Evolutionary conservation across 1,140 invertebrate species (phyloP), one percentile per base, ranked within the genome.

Genomic region (Pinna nobilis): DNA sequence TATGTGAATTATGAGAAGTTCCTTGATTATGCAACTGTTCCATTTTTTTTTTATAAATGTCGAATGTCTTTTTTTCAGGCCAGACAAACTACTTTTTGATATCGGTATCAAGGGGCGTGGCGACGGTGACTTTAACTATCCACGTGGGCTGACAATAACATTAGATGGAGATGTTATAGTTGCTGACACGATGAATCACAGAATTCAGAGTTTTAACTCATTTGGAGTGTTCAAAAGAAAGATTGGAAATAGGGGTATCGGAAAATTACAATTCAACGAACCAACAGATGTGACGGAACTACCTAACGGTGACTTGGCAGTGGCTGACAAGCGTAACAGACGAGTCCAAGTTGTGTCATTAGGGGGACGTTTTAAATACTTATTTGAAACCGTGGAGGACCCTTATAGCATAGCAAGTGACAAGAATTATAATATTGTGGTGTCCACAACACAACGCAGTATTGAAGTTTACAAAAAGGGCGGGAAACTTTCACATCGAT

Each of bases 261-360:
- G 64, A 13, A 44, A 77, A 18, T 80, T 80, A 37, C 71, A 87
- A 60, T 87, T 88, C 55, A 70, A 85, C 47, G 77, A 85, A 30
- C 87, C 87, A n/a, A 77, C 79, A 18, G 85, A 79, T 28, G 80
- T 88, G 6, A 65, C 77, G 4, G 83, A 85, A 55, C 37, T 86
- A 28, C 80, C 81, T 9, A 86, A 88, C 75, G 83, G 80, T 2
- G 78, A 86, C 51, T 37, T 98, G 59, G 93, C 95, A 0, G 95
- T 99, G 0, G 95, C 96, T 0, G 97, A 99, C 83, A 97, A 96
- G 0, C 92, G 96, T 64, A 99, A 98, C 89, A 95, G 96, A 88
- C 92, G 97, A 28, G 92, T 98, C 25, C 97, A 97, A 86, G 84
- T 97, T 25, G 97, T 97, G 65, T 77, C 91, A 44, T 90, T 92